Evolutionary conservation across 2,888 invertebrate genomes (phyloP).

Genomic region (Cephalotes varians): DNA sequence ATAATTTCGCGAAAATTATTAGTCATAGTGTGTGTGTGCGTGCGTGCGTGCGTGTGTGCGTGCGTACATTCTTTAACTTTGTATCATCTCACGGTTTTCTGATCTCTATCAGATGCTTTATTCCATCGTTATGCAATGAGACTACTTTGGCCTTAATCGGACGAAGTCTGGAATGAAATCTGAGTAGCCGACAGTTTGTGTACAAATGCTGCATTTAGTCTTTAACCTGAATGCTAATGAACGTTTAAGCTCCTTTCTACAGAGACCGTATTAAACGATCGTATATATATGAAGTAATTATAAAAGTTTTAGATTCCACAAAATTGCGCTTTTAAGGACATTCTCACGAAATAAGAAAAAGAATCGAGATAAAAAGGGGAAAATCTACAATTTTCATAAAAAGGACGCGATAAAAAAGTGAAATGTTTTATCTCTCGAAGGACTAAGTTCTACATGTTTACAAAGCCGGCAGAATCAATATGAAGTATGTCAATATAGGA

Average conservation of each 20-base stretch:
- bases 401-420: neutral
- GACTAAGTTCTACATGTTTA: neutral
- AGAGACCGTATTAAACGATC: neutral
- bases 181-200: constrained; percentile 54
- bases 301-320: neutral
- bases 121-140: constrained; percentile 68
- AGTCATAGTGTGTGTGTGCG: constrained; percentile 10
- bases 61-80: constrained; percentile 34
- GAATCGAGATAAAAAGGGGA: neutral
- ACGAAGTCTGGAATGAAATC: constrained; percentile 59
- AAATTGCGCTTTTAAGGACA: neutral
- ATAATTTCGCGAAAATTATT: constrained; percentile 50
- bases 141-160: constrained; percentile 70
- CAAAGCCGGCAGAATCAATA: constrained; percentile 9
- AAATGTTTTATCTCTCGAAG: neutral
- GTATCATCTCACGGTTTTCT: constrained; percentile 13
- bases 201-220: constrained; percentile 64
- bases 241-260: constrained; percentile 54
- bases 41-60: too few relatives aligned
- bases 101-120: constrained; percentile 37
- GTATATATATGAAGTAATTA: neutral
- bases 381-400: constrained; percentile 8
- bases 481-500: constrained; percentile 2
- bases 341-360: neutral
- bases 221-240: constrained; percentile 68